phyloP scores from a whole-genome alignment of 92 coral and sea anemone species.

The Epizoanthus illoricatus region DNA sequence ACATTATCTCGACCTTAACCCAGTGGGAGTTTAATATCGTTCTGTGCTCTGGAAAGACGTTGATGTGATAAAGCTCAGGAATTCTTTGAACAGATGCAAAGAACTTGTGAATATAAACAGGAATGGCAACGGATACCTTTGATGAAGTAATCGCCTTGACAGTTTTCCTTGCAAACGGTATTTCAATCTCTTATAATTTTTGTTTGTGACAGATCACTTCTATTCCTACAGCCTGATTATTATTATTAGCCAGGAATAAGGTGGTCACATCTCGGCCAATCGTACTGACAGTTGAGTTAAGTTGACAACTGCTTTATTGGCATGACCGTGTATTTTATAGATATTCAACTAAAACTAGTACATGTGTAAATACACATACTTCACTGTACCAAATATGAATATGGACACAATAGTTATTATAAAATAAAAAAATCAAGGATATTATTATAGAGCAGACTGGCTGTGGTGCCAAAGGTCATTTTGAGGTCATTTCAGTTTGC shows the following conservation, averaged over 20 bases:
- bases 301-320: no score
- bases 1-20: background rate
- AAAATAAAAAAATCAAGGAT: background rate
- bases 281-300: background rate
- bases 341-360: background rate
- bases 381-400: no score
- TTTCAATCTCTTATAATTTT: background rate
- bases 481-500: background rate
- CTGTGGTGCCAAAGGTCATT: background rate
- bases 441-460: background rate
- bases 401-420: no score
- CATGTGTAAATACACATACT: no score
- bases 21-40: background rate
- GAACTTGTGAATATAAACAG: background rate
- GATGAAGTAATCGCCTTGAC: constrained; percentile 16
- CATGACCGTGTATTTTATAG: background rate
- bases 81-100: background rate
- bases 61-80: background rate
- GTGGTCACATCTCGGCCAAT: background rate
- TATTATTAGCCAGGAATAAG: background rate
- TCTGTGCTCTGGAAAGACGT: no score
- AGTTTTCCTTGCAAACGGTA: constrained; percentile 29
- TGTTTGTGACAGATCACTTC: background rate
- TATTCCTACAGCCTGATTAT: no score
- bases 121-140: constrained; percentile 27